Evolutionary conservation across 2,113 vertebrate genomes (phyloP).

Genomic region (Merops nubicus): DNA sequence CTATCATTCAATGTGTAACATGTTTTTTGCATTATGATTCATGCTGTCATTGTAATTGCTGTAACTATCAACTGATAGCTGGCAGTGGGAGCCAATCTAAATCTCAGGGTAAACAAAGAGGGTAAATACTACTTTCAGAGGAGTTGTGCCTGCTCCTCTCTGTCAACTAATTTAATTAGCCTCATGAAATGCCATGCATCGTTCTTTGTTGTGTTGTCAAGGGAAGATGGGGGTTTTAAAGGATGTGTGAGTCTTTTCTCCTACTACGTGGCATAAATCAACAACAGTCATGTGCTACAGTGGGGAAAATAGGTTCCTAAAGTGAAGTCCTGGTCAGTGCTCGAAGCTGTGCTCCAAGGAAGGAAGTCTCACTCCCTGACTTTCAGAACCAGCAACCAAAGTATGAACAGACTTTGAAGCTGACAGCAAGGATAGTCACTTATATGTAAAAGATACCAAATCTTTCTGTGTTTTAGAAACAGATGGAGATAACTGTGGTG

Average conservation of each 20-base stretch:
- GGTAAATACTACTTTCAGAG: neutral
- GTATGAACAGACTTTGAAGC: neutral
- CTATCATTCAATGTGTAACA: constrained; percentile 8
- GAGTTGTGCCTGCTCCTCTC: neutral
- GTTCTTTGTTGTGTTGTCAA: neutral
- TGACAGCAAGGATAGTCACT: neutral
- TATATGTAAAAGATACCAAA: neutral
- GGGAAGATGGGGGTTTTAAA: neutral
- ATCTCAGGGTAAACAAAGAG: neutral
- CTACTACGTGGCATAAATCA: neutral
- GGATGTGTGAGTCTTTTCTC: neutral
- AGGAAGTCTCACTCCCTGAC: neutral
- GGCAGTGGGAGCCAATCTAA: neutral
- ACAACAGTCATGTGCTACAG: neutral
- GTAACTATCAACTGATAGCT: neutral
- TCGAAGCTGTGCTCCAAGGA: neutral
- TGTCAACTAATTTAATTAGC: neutral
- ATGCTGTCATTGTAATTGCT: neutral
- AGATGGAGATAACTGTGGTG: neutral
- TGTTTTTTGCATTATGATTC: constrained; percentile 45
- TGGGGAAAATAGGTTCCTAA: neutral
- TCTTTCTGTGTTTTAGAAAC: neutral
- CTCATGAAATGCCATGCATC: neutral
- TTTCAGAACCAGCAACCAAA: neutral
- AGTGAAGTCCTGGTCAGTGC: neutral